Percentiles rank a stretch among this genome's conserved stretches.
Conservation (phyloP, 2,113 vertebrate species). For the Tragelaphus imberbis region DNA sequence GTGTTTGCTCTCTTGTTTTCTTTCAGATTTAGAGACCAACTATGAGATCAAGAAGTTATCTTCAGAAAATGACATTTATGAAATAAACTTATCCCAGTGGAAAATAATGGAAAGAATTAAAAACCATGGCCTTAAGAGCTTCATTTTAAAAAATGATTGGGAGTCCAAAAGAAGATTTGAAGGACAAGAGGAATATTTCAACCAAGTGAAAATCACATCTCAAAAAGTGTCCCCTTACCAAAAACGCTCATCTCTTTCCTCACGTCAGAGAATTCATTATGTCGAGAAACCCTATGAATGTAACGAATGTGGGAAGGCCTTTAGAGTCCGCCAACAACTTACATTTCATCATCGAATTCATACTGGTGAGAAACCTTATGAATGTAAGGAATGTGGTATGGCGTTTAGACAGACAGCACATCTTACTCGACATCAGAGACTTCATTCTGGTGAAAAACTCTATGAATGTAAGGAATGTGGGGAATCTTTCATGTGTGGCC, state of each 20-base stretch:
- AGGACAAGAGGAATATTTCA: slow-evolving; percentile 15
- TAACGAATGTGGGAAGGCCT: slow-evolving; percentile 65
- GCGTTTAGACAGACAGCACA: slow-evolving; percentile 67
- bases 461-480: slow-evolving; percentile 68
- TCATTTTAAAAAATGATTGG: slow-evolving; percentile 50
- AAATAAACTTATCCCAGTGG: slow-evolving; percentile 48
- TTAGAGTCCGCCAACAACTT: slow-evolving; percentile 66
- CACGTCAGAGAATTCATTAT: slow-evolving; percentile 38
- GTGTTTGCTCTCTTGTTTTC: slow-evolving; percentile 19
- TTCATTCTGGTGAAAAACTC: slow-evolving; percentile 61
- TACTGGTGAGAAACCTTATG: slow-evolving; percentile 68
- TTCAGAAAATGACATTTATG: slow-evolving; percentile 44
- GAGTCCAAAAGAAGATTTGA: slow-evolving; percentile 28
- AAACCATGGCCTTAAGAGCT: slow-evolving; percentile 14
- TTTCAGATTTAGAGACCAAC: slow-evolving; percentile 48
- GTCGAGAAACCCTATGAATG: slow-evolving; percentile 65
- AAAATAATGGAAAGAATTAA: slow-evolving; percentile 55
- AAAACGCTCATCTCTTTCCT: neutral
- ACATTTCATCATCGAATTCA: slow-evolving; percentile 69
- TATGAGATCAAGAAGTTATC: slow-evolving; percentile 38
- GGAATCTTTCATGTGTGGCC: slow-evolving; percentile 58
- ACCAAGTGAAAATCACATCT: neutral
- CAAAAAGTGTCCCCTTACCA: slow-evolving; percentile 35
- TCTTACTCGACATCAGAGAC: slow-evolving; percentile 64
- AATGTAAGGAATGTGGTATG: slow-evolving; percentile 67